Evolutionary conservation across 2,113 vertebrate genomes (phyloP).

Genomic region (Gnathonemus longibarbis): DNA sequence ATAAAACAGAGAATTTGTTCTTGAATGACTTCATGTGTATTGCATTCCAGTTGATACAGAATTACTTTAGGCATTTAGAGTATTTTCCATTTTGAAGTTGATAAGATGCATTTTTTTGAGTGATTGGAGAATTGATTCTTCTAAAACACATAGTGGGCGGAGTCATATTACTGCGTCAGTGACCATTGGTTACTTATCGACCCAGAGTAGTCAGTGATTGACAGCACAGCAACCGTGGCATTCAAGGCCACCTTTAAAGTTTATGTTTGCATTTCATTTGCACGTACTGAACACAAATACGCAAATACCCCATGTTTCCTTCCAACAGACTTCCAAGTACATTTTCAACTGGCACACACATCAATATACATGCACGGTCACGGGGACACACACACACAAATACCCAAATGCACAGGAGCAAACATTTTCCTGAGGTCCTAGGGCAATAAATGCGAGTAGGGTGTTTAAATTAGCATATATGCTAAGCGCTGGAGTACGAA

Average conservation of each 20-base stretch:
- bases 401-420: slow-evolving; percentile 4
- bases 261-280: neutral
- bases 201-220: neutral
- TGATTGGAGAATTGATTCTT: neutral
- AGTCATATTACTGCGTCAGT: neutral
- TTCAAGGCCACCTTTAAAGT: neutral
- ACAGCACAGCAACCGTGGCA: neutral
- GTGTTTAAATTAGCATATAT: slow-evolving; percentile 41
- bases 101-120: neutral
- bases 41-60: neutral
- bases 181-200: neutral
- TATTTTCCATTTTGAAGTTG: neutral
- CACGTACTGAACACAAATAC: neutral
- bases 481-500: slow-evolving; percentile 39
- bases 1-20: neutral
- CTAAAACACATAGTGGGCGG: neutral
- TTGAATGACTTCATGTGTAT: neutral
- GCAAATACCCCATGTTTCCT: slow-evolving; percentile 20
- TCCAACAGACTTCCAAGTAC: slow-evolving; percentile 17
- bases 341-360: slow-evolving; percentile 8
- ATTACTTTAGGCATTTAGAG: neutral
- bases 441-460: slow-evolving; percentile 31
- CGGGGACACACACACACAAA: neutral
- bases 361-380: neutral
- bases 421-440: slow-evolving; percentile 34